Evolutionary conservation across 1,140 invertebrate species (phyloP), one percentile per base, ranked within the genome.

Genomic region (Laupala kohalensis): DNA sequence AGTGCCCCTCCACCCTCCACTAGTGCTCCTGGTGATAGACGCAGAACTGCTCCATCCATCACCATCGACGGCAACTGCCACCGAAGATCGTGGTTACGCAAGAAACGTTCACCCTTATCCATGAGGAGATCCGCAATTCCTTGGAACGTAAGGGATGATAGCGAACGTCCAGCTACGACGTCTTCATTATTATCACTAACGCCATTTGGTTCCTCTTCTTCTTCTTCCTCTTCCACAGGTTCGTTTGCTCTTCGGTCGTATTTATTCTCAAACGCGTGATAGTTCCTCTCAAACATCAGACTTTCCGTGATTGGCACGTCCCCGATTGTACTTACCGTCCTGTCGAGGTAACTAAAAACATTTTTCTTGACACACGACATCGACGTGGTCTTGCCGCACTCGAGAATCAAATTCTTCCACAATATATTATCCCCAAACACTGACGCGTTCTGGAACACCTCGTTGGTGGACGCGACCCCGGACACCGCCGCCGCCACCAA

Each of bases 21-120:
- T 12, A 92, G 80, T 4, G 87, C 84, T 9, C 84, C 80, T 0
- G 91, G 91, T 25, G 90, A 90, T 62, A 92, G 84, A 74, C 87
- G 88, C 63, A 93, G 77, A 15, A 84, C 86, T 1, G 87, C 85
- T 6, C 89, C 89, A 63, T 89, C 84, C 74, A 91, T 90, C 64
- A 86, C 83, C 64, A 86, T 84, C 69, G 89, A 84, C 0, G 91
- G 91, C 25, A 93, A 75, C 24, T 85, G 81, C 4, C 92, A 72
- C 75, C 89, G 86, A 74, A 92, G 83, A 76, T 93, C 88, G 73
- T 91, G 87, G 0, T 89, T 91, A 78, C 90, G 88, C 4, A 92
- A 79, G 76, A 92, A 93, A 73, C 88, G 87, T 0, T 89, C 80
- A 0, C 86, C 84, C 77, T 88, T 89, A 28, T 85, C 84, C 74